Conservation (phyloP, 2,888 invertebrate genomes). For the Helobdella robusta region DNA sequence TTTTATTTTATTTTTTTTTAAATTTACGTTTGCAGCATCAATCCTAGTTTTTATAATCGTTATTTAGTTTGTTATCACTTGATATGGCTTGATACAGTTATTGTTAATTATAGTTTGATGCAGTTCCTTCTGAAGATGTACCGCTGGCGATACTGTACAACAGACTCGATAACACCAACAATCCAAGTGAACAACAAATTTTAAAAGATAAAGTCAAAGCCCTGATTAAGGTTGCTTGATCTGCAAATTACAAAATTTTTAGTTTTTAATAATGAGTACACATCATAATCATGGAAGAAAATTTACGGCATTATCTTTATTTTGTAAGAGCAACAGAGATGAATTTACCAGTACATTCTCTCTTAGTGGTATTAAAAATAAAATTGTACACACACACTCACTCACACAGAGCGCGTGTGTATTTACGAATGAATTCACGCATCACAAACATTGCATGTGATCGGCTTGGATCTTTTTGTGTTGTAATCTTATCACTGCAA, state of each 20-base stretch:
- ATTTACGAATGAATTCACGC: no score
- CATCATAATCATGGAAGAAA: no score
- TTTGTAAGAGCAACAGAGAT: neutral
- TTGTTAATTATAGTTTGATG: slow-evolving; percentile 39
- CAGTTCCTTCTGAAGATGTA: slow-evolving; percentile 50
- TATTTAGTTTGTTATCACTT: no score
- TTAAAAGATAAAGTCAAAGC: slow-evolving; percentile 37
- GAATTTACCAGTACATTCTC: neutral
- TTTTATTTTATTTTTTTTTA: slow-evolving; percentile 1
- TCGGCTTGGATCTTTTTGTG: no score
- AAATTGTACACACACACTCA: neutral
- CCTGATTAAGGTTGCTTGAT: slow-evolving; percentile 32
- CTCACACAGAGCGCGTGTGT: no score
- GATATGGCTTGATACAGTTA: no score
- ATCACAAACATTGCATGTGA: no score
- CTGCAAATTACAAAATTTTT: slow-evolving; percentile 34
- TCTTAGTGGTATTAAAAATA: neutral
- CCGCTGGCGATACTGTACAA: slow-evolving; percentile 47
- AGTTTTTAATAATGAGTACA: no score
- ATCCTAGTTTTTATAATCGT: no score
- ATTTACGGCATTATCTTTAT: neutral
- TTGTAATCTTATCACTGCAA: no score
- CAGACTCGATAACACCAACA: slow-evolving; percentile 40
- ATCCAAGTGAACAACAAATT: slow-evolving; percentile 36
- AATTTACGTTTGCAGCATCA: neutral